These are phyloP conservation scores for Vanessa atalanta DNA, from an alignment of 1,140 invertebrate genomes.

Conservation along the genomic window DNA sequence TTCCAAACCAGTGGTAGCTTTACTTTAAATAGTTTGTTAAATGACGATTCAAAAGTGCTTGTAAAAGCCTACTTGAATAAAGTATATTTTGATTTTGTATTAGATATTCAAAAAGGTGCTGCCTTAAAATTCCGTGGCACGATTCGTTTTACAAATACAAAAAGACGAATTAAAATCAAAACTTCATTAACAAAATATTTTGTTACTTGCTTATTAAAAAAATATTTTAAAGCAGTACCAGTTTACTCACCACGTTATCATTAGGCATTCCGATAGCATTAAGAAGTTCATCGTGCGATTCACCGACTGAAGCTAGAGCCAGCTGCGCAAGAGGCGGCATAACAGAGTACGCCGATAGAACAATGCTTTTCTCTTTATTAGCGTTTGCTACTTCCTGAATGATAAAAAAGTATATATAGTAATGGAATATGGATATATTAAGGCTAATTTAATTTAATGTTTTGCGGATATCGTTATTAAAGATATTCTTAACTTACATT, in stretches of 20 bases:
- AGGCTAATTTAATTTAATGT: not conserved
- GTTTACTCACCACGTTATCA: constrained; percentile 54
- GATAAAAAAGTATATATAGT: not conserved
- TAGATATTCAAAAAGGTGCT: too few relatives aligned
- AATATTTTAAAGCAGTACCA: not conserved
- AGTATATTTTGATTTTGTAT: too few relatives aligned
- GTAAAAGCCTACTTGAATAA: too few relatives aligned
- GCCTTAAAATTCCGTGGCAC: too few relatives aligned
- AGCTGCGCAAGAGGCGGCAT: constrained; percentile 58
- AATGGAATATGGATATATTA: too few relatives aligned
- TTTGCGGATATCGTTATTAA: not conserved
- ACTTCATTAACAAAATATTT: too few relatives aligned
- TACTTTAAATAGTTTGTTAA: too few relatives aligned
- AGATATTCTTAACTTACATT: constrained; percentile 34
- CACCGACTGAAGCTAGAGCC: constrained; percentile 55
- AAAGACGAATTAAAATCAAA: too few relatives aligned
- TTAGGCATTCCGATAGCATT: constrained; percentile 56
- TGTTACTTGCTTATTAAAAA: too few relatives aligned
- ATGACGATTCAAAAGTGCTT: too few relatives aligned
- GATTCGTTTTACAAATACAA: too few relatives aligned
- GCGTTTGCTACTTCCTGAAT: constrained; percentile 60
- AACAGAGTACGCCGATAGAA: constrained; percentile 64
- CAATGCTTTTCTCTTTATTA: constrained; percentile 51
- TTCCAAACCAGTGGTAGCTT: too few relatives aligned
- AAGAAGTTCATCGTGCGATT: constrained; percentile 60